These are phyloP conservation scores for Cheumatopsyche charites DNA, from an alignment of 1,140 invertebrate species.

Conservation along the genomic window DNA sequence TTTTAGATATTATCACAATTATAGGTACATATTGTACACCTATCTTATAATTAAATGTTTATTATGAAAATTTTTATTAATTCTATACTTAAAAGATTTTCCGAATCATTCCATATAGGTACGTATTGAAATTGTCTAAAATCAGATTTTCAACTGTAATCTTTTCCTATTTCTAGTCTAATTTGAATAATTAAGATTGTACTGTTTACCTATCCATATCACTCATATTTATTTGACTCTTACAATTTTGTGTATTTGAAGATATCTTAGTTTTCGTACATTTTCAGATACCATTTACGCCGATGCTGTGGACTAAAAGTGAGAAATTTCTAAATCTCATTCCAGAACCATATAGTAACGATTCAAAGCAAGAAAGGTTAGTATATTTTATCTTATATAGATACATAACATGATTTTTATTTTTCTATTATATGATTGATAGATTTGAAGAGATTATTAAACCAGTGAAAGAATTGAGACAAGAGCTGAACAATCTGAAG, in stretches of 20 bases:
- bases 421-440: constrained; percentile 37
- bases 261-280: background rate
- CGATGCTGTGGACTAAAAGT: constrained; percentile 72
- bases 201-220: too few relatives aligned
- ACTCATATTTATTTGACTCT: too few relatives aligned
- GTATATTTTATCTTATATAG: background rate
- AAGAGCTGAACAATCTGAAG: constrained; percentile 75
- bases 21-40: too few relatives aligned
- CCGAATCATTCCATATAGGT: too few relatives aligned
- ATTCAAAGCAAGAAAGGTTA: constrained; percentile 65
- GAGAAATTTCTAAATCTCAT: constrained; percentile 72
- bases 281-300: constrained; percentile 52
- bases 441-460: constrained; percentile 75
- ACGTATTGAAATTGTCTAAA: too few relatives aligned
- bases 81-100: too few relatives aligned
- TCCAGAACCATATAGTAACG: constrained; percentile 65
- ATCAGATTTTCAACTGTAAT: too few relatives aligned
- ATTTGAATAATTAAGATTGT: too few relatives aligned
- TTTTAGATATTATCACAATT: too few relatives aligned
- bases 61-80: too few relatives aligned
- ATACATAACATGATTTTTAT: background rate
- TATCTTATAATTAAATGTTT: too few relatives aligned
- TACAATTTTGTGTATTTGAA: background rate
- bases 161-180: too few relatives aligned
- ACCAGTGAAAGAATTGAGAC: constrained; percentile 68